Percentiles rank a stretch among this genome's conserved stretches.
Conservation (phyloP, 1,140 invertebrate genomes). For the Onthophagus taurus region DNA sequence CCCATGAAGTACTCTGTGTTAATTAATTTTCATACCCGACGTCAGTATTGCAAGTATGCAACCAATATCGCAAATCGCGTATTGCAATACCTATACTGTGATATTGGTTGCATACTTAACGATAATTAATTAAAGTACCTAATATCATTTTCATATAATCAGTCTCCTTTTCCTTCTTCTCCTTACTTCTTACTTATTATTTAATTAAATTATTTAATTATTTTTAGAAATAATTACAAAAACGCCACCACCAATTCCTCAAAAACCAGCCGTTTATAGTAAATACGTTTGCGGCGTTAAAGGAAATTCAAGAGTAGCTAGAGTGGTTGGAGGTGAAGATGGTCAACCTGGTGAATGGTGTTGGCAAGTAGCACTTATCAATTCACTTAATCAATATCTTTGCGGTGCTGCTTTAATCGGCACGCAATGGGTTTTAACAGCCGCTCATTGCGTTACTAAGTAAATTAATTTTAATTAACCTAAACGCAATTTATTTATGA, state of each 20-base stretch:
- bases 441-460: constrained; percentile 94
- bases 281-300: constrained; percentile 91
- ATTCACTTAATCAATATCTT: constrained; percentile 87
- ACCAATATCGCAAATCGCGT: no score
- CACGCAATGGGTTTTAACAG: constrained; percentile 89
- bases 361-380: constrained; percentile 91
- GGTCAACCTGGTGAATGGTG: constrained; percentile 87
- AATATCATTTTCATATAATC: no score
- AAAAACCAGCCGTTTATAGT: constrained; percentile 63
- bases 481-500: constrained; percentile 2
- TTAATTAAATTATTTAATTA: constrained; percentile 16
- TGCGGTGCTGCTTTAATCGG: constrained; percentile 92
- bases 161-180: neutral
- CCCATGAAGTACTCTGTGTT: no score
- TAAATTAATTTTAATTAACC: constrained; percentile 41
- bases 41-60: no score
- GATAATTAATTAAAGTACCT: no score
- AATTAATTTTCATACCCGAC: no score
- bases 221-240: constrained; percentile 36
- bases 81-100: no score
- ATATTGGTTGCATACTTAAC: no score
- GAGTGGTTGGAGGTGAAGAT: constrained; percentile 86
- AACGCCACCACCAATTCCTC: constrained; percentile 43
- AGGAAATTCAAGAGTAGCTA: constrained; percentile 48
- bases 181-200: neutral